Evolutionary conservation across 2,113 vertebrate species (phyloP).

Genomic region (Nothobranchius furzeri): DNA sequence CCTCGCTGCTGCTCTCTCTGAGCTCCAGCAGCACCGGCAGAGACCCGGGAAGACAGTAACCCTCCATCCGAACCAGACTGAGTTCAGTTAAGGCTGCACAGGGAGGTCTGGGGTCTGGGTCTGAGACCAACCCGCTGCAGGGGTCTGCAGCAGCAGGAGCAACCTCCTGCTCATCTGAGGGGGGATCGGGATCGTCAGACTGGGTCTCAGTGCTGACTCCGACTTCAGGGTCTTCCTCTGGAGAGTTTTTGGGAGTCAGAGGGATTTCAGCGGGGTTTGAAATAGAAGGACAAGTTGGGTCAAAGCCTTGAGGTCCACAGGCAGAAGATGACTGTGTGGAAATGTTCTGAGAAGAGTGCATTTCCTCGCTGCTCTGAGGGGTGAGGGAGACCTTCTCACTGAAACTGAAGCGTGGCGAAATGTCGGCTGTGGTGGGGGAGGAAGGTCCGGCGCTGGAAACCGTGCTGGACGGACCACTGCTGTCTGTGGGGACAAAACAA

Average conservation of each 20-base stretch:
- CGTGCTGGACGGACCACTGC: conserved; percentile 95
- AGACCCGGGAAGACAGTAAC: conserved; percentile 67
- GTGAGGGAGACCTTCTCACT: conserved; percentile 83
- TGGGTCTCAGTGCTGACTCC: not conserved
- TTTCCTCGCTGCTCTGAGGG: conserved; percentile 83
- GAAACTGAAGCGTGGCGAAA: conserved; percentile 88
- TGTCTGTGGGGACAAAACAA: conserved; percentile 82
- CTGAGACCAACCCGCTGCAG: not conserved
- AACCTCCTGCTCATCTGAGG: not conserved
- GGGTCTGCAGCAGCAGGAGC: not conserved
- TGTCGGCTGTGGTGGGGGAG: conserved; percentile 88
- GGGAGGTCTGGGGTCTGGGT: conserved; percentile 25
- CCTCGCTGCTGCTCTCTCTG: conserved; percentile 80
- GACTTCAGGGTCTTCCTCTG: conserved; percentile 34
- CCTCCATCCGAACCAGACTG: conserved; percentile 61
- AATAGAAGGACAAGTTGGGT: conserved; percentile 5
- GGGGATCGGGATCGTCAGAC: not conserved
- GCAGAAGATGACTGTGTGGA: conserved; percentile 29
- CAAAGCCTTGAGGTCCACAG: conserved; percentile 7
- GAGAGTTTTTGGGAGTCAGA: conserved; percentile 52
- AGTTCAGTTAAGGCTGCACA: conserved; percentile 62
- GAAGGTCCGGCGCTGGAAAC: conserved; percentile 95
- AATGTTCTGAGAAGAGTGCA: conserved; percentile 63
- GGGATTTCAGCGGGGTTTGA: conserved; percentile 30
- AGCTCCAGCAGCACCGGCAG: conserved; percentile 79